Conservation (phyloP, 2,797 vertebrate species). For the Mionectes olivaceus region DNA sequence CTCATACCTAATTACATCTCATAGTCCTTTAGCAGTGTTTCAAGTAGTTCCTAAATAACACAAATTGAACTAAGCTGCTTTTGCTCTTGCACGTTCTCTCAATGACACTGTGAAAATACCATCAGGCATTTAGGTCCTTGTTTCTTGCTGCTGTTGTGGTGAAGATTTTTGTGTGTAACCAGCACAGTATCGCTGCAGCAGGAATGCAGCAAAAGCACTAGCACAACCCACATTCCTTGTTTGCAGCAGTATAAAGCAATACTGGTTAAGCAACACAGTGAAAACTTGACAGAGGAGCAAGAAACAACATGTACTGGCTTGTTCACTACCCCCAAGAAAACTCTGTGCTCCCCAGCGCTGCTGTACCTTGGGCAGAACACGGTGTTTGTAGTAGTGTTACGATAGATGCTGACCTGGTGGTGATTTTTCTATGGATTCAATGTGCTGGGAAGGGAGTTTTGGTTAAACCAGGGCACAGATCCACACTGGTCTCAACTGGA, state of each 20-base stretch:
- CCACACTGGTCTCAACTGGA: background rate
- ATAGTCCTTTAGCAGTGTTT: background rate
- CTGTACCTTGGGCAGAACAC: fast-evolving
- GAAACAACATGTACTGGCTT: fast-evolving
- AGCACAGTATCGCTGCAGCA: background rate
- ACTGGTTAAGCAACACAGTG: background rate
- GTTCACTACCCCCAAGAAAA: background rate
- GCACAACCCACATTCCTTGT: background rate
- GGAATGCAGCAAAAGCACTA: conserved; percentile 34
- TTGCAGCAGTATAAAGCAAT: background rate
- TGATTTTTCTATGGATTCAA: background rate
- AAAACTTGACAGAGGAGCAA: background rate
- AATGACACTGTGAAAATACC: background rate
- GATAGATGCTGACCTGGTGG: background rate
- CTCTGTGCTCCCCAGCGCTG: fast-evolving
- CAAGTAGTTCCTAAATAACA: background rate
- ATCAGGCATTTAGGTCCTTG: background rate
- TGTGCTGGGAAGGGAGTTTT: background rate
- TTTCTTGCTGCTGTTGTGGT: background rate
- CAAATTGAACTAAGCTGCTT: background rate
- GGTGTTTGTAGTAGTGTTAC: background rate
- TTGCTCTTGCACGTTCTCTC: background rate
- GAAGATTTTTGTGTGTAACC: background rate
- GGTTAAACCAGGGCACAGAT: background rate
- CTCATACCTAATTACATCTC: background rate